A percentile compares a stretch with the other conserved stretches of the same genome.
phyloP scores from a whole-genome alignment of 2,888 invertebrate species.

The Polyommatus icarus region DNA sequence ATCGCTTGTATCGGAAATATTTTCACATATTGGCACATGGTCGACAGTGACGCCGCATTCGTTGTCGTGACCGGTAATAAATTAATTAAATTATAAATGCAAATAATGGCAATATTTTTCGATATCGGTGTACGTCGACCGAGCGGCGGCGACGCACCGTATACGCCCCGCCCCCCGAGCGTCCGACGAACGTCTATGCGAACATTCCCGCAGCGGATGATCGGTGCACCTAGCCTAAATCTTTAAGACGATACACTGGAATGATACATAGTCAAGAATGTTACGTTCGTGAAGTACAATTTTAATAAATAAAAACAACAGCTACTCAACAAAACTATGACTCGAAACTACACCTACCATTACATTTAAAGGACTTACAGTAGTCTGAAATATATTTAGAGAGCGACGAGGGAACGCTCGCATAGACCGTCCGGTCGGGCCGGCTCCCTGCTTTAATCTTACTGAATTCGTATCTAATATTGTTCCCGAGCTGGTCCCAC shows the following conservation, averaged over 20 bases:
- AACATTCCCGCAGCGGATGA: conserved; percentile 53
- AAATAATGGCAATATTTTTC: conserved; percentile 71
- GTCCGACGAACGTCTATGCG: conserved; percentile 66
- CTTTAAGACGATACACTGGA: conserved; percentile 76
- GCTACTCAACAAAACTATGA: conserved; percentile 43
- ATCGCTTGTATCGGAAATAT: conserved; percentile 41
- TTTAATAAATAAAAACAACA: conserved; percentile 43
- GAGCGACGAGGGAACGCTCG: conserved; percentile 56
- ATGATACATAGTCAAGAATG: conserved; percentile 79
- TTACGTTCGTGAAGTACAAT: conserved; percentile 60
- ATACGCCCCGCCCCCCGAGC: conserved; percentile 56
- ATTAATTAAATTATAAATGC: conserved; percentile 74
- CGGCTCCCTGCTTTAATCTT: conserved; percentile 67
- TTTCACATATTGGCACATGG: conserved; percentile 59
- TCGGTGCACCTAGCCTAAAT: conserved; percentile 73
- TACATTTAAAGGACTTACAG: conserved; percentile 47
- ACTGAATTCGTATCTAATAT: conserved; percentile 75
- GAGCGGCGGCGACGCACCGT: conserved; percentile 18
- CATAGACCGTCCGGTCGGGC: conserved; percentile 61
- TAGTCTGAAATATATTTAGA: conserved; percentile 45
- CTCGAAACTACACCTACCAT: conserved; percentile 45
- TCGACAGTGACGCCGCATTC: conserved; percentile 56
- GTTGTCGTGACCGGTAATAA: conserved; percentile 55
- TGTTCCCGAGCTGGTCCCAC: conserved; percentile 81
- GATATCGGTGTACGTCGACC: conserved; percentile 32